Conservation (phyloP, 2,113 vertebrate species). For the Camelus bactrianus region DNA sequence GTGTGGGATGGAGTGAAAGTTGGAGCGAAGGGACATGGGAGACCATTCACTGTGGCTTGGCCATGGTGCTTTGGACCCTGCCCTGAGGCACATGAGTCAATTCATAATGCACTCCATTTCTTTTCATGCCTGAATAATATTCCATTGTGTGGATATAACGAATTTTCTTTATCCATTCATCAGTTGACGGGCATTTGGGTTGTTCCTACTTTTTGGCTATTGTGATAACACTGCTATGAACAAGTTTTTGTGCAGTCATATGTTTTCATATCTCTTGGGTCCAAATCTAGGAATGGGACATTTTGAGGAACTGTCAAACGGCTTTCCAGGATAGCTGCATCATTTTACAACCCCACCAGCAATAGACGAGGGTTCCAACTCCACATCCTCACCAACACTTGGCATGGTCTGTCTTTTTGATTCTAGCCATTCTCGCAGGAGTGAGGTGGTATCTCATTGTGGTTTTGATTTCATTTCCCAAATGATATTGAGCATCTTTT, state of each 20-base stretch:
- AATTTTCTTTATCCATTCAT: background rate
- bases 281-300: background rate
- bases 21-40: rapidly evolving
- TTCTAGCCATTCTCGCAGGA: background rate
- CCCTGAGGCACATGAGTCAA: background rate
- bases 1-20: rapidly evolving
- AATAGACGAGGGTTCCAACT: background rate
- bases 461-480: background rate
- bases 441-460: rapidly evolving
- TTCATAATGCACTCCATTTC: background rate
- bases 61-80: background rate
- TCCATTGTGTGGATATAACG: background rate
- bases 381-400: background rate
- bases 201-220: background rate
- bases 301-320: background rate
- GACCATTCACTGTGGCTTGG: background rate
- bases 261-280: background rate
- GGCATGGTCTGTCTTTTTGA: rapidly evolving
- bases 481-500: background rate
- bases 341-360: background rate
- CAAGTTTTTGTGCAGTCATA: background rate
- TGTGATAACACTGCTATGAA: background rate
- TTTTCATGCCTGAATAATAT: background rate
- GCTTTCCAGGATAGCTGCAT: background rate
- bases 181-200: background rate